Percentiles rank a stretch among this genome's conserved stretches.
Evolutionary conservation across 2,797 vertebrate genomes (phyloP).

Genomic region (Tragelaphus oryx): DNA sequence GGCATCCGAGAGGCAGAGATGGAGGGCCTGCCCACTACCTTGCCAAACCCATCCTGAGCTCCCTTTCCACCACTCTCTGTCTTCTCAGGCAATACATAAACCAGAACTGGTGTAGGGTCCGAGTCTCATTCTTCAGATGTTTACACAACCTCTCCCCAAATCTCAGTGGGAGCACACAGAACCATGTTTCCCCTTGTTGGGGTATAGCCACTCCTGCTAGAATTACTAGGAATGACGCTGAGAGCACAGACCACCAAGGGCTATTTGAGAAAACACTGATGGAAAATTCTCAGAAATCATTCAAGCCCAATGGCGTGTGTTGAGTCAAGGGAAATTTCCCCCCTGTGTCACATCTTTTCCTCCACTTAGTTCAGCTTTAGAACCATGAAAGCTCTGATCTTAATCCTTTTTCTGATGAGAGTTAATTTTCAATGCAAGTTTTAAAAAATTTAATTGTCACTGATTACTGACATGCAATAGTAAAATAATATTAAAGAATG

Average conservation of each 20-base stretch:
- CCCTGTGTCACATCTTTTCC: slow-evolving; percentile 52
- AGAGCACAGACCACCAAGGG: slow-evolving; percentile 52
- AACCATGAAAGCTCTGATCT: slow-evolving; percentile 60
- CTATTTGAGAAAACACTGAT: slow-evolving; percentile 59
- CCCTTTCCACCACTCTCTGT: background rate
- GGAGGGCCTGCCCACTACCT: background rate
- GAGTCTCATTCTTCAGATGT: background rate
- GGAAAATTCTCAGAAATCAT: slow-evolving; percentile 68
- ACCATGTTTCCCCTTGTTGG: slow-evolving; percentile 4
- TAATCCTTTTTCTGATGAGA: slow-evolving; percentile 74
- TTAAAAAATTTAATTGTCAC: slow-evolving; percentile 73
- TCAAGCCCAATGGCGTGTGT: slow-evolving; percentile 56
- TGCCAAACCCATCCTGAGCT: slow-evolving; percentile 36
- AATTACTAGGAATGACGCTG: background rate
- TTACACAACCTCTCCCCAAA: slow-evolving; percentile 27
- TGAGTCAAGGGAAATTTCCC: slow-evolving; percentile 52
- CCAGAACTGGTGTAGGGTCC: background rate
- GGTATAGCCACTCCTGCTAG: slow-evolving; percentile 30
- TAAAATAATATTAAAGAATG: slow-evolving; percentile 73
- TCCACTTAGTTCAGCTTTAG: slow-evolving; percentile 51
- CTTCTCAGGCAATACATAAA: background rate
- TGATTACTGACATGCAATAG: slow-evolving; percentile 74
- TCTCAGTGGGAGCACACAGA: background rate
- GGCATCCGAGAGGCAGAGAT: slow-evolving; percentile 42
- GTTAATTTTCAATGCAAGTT: slow-evolving; percentile 73